Evolutionary conservation across 2,797 vertebrate genomes (phyloP), one percentile per base, ranked within the genome.

Genomic region (Erpetoichthys calabaricus): DNA sequence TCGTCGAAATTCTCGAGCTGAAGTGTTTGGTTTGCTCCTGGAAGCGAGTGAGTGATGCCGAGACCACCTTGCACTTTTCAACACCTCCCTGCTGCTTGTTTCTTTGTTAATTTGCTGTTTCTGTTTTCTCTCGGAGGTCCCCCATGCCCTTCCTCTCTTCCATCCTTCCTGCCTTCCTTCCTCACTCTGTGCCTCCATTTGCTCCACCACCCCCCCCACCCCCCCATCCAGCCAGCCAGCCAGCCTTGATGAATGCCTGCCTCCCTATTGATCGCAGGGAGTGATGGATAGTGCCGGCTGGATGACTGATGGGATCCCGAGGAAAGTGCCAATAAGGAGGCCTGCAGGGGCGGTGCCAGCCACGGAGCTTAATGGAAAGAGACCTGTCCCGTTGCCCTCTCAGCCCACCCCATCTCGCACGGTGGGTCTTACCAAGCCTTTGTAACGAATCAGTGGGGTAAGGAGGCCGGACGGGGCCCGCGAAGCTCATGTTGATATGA

Each of bases 281-380:
- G 79, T 91, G 90, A 92, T 88, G 86, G 89, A 89, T 90, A 85
- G 85, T 77, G 69, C 72, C 78, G 78, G 75, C 73, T 76, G 80
- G 80, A 79, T 89, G 90, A 91, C 83, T 85, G 83, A 91, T 91
- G 88, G 86, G 86, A 74, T 77, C 74, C 76, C 82, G 80, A 77
- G 74, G 73, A 82, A 82, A 80, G 82, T 83, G 82, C 85, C 87
- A 90, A 86, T 86, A 87, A 73, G 79, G 77, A 80, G 78, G 80
- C 81, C 77, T 72, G 56, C 5, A 68, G 70, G 78, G 83, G 81
- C 72, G 82, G 75, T 79, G 84, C 81, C 69, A 60, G 73, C 78
- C 67, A 75, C 73, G 68, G 73, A 71, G 71, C 74, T 82, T 86
- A 86, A 88, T 86, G 81, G 78, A 79, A 86, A 76, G 76, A 79